These are phyloP conservation scores for Microchrysa polita DNA, from an alignment of 2,888 invertebrate genomes.

Conservation along the genomic window DNA sequence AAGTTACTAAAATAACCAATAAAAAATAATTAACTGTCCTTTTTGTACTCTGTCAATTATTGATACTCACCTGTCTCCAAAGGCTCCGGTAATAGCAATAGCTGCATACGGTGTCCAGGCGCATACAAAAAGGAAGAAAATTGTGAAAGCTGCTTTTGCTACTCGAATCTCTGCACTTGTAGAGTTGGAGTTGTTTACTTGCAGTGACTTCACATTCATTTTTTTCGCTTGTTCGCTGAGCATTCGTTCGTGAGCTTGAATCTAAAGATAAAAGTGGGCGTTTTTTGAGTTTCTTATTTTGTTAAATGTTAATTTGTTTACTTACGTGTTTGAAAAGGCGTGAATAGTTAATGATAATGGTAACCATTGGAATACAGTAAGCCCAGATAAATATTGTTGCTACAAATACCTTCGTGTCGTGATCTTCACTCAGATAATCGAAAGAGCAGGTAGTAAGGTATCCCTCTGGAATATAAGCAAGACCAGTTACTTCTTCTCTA, in stretches of 20 bases:
- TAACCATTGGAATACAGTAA: conserved; percentile 72
- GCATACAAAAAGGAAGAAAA: conserved; percentile 75
- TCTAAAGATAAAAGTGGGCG: conserved; percentile 58
- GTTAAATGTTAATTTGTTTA: conserved; percentile 54
- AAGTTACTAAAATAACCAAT: too few species aligned
- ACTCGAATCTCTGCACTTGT: conserved; percentile 76
- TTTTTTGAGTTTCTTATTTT: background rate
- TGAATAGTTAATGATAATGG: conserved; percentile 73
- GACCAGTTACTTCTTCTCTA: too few species aligned
- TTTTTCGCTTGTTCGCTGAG: conserved; percentile 77
- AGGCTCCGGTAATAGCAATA: conserved; percentile 74
- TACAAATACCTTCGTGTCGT: conserved; percentile 73
- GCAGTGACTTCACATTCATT: conserved; percentile 79
- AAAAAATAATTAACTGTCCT: background rate
- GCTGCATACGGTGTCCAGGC: conserved; percentile 82
- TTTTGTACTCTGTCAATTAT: too few species aligned
- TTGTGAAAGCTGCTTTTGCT: conserved; percentile 78
- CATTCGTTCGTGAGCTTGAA: conserved; percentile 73
- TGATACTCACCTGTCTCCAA: conserved; percentile 66
- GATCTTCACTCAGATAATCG: conserved; percentile 74
- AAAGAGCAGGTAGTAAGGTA: conserved; percentile 79
- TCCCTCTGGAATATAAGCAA: conserved; percentile 68
- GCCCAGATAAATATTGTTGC: conserved; percentile 74
- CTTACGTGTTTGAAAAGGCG: conserved; percentile 74
- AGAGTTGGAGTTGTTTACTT: conserved; percentile 70